Evolutionary conservation across 23 tunicate genomes (phyloP), one percentile per base, ranked within the genome.

Genomic region (Phallusia fumigata): DNA sequence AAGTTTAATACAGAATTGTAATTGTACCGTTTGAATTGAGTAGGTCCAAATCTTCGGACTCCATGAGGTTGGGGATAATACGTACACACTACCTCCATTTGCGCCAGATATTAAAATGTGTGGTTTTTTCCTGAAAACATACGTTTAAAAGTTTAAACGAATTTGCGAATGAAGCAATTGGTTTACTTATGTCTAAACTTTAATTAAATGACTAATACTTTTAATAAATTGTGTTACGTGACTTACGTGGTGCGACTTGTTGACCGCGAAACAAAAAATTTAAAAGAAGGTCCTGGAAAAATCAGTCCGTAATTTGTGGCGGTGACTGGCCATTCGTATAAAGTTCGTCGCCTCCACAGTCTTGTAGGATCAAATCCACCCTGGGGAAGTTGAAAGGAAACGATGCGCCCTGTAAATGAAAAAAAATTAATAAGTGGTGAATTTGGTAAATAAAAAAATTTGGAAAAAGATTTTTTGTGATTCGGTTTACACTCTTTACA

Each of bases 61-160:
- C 98, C 94, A 89, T 11, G 98, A 82, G 28, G 89, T 81, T 0
- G 98, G 93, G 30, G 85, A 80, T 49, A 93, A 33, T 52, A 89
- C 73, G 50, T 93, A 93, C 16, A 85, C 93, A 49, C 85, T 89
- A 10, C 98, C 98, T 58, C 89, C 87, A 51, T 84, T 89, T 72
- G 85, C 89, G 3, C 98, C 98, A 10, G 98, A 93, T 28, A 93
- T 93, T 22, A 93, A 78, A 50, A 93, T 88, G 49, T 88, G 92
- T 44, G 98, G 98, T 32, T 93, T 93, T 58, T 82, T 51, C 64
- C 88, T 85, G n/a, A n/a, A n/a, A n/a, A n/a, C n/a, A n/a, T n/a
- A n/a, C n/a, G n/a, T n/a, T n/a, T n/a, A n/a, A n/a, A n/a, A n/a
- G n/a, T n/a, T n/a, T 3, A 40, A 40, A 40, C 10, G 47, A 5